Conservation (phyloP, 2,797 vertebrate species). For the Falco peregrinus region DNA sequence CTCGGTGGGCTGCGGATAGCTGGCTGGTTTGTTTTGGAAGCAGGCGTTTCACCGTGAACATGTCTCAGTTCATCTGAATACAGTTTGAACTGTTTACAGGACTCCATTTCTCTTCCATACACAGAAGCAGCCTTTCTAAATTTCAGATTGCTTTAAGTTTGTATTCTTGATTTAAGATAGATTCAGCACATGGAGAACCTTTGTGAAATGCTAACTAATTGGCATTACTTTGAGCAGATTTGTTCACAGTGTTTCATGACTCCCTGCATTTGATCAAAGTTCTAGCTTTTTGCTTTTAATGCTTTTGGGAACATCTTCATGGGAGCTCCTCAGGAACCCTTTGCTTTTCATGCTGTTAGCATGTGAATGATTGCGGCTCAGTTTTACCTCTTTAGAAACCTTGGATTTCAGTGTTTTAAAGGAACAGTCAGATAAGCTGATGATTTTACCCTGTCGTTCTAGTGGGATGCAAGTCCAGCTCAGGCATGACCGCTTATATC, state of each 20-base stretch:
- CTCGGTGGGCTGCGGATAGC: rapidly evolving
- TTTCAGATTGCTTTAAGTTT: background rate
- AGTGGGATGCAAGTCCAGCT: background rate
- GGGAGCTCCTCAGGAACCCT: background rate
- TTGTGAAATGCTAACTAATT: background rate
- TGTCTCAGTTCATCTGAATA: background rate
- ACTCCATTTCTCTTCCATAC: background rate
- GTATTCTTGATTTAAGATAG: background rate
- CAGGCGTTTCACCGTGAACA: rapidly evolving
- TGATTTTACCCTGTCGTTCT: background rate
- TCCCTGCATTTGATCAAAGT: background rate
- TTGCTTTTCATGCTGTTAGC: background rate
- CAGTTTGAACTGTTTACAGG: too few species aligned
- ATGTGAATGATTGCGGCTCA: background rate
- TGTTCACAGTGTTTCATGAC: background rate
- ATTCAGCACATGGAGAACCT: background rate
- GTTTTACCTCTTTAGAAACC: background rate
- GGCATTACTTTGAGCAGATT: background rate
- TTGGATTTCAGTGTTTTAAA: background rate
- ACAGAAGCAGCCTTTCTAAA: background rate
- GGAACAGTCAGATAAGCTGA: background rate
- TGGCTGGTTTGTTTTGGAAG: background rate
- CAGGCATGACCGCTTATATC: background rate
- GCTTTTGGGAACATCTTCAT: background rate
- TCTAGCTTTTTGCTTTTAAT: background rate